Percentiles rank a stretch among this genome's conserved stretches.
These are phyloP conservation scores for Triplophysa siluroides DNA, from an alignment of 2,113 vertebrate genomes.

Conservation along the genomic window DNA sequence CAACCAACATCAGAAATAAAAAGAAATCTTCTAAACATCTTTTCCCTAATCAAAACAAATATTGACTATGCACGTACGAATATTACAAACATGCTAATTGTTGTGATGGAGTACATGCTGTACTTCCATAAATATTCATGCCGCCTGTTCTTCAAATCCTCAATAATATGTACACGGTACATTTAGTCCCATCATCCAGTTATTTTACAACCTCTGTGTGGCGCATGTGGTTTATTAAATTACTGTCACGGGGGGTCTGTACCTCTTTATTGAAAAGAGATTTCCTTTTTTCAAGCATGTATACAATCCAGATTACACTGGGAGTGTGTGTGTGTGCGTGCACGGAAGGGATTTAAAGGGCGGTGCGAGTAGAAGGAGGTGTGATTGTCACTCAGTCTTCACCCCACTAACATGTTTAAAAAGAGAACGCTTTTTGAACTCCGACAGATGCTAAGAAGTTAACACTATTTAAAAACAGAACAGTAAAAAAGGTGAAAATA, in stretches of 20 bases:
- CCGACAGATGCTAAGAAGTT: not conserved
- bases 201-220: conserved; percentile 3
- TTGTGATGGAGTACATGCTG: conserved; percentile 28
- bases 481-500: not conserved
- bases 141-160: not conserved
- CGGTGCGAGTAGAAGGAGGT: not conserved
- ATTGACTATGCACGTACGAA: not conserved
- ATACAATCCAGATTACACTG: not conserved
- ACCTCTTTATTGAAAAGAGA: not conserved
- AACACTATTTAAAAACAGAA: conserved; percentile 21
- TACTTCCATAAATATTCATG: conserved; percentile 26
- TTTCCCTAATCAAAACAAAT: not conserved
- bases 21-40: not conserved
- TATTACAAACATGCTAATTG: conserved; percentile 32
- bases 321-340: not conserved
- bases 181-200: conserved; percentile 32
- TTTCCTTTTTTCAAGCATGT: not conserved
- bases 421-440: conserved; percentile 1
- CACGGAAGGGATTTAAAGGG: not conserved
- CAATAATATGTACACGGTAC: not conserved
- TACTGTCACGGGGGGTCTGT: conserved; percentile 1
- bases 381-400: conserved; percentile 5
- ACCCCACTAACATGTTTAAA: conserved; percentile 33
- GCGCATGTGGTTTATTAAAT: not conserved
- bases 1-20: not conserved